phyloP scores from a whole-genome alignment of 2,797 vertebrate genomes.

The Poecilia picta region DNA sequence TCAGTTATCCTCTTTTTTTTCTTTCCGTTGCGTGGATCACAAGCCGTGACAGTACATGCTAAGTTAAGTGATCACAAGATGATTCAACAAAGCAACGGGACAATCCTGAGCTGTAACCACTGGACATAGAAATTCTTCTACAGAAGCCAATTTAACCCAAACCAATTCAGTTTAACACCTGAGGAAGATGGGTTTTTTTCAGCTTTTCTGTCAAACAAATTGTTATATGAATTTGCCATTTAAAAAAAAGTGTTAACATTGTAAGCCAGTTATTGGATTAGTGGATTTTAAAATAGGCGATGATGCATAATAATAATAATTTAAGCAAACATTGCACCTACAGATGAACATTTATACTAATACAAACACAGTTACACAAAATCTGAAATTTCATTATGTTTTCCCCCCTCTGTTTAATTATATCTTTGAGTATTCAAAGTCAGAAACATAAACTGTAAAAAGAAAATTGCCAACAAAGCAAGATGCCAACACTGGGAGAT shows the following conservation, averaged over 20 bases:
- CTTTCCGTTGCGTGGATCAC: constrained; percentile 65
- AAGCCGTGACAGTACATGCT: constrained; percentile 49
- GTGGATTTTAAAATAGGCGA: background rate
- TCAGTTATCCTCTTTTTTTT: constrained; percentile 47
- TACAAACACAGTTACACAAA: background rate
- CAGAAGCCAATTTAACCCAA: constrained; percentile 44
- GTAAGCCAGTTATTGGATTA: background rate
- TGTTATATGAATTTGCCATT: too few species aligned
- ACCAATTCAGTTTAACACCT: constrained; percentile 43
- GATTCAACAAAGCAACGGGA: constrained; percentile 51
- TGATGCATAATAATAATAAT: background rate
- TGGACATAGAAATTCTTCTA: constrained; percentile 45
- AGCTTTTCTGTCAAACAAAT: constrained; percentile 29
- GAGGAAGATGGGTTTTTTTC: constrained; percentile 9
- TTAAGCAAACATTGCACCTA: background rate
- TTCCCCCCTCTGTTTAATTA: too few species aligned
- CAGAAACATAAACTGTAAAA: background rate
- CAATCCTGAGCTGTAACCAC: constrained; percentile 44
- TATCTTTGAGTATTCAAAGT: background rate
- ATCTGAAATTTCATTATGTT: background rate
- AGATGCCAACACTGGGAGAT: background rate
- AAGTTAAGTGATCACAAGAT: constrained; percentile 60
- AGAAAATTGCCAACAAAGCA: background rate
- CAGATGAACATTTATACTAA: background rate
- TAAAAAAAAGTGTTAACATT: background rate